Evolutionary conservation across 2,797 vertebrate species (phyloP), one percentile per base, ranked within the genome.

Genomic region (Pseudochromis fuscus): DNA sequence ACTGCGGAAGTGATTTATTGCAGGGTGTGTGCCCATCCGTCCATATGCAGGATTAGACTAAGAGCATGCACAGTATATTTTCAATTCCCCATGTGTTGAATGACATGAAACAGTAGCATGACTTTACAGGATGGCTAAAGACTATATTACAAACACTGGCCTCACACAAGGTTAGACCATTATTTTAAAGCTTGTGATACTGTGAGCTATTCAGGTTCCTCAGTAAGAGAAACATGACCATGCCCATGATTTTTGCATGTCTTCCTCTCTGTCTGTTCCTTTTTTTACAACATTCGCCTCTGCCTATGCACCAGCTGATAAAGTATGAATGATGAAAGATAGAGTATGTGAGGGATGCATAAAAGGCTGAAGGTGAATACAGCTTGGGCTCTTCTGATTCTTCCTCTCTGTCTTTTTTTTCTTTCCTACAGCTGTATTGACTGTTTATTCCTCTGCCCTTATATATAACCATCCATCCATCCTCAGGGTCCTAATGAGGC

Each of bases 321-420:
- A 91, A 88, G 73, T 80, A 89, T 88, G 66, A 75, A 90, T 84
- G 85, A 87, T 67, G 63, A 67, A 60, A 46, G 65, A 40, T 75
- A 72, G 75, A 33, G 37, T 60, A 49, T 73, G 51, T 5, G 5
- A 66, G 66, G 23, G 44, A 53, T 44, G 44, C 21, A 69, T 13
- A 15, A 62, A 45, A 62, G 45, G 49, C 57, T 31, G 2, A 15
- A 67, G 13, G 35, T 57, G 38, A 40, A 28, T 38, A 31, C n/a
- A 44, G 21, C 49, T 10, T 42, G 57, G 21, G 11, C 33, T n/a
- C n/a, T n/a, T n/a, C n/a, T n/a, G n/a, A 7, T 53, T 45, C 15
- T 11, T 61, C 50, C 15, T 23, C 2, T 31, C 19, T n/a, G 21
- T 21, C 19, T 24, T 49, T 58, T 55, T 18, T 24, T 23, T 50